These are phyloP conservation scores for Chondrosia reniformis DNA, from an alignment of 37 sponge, comb jelly and placozoan genomes.

Conservation along the genomic window DNA sequence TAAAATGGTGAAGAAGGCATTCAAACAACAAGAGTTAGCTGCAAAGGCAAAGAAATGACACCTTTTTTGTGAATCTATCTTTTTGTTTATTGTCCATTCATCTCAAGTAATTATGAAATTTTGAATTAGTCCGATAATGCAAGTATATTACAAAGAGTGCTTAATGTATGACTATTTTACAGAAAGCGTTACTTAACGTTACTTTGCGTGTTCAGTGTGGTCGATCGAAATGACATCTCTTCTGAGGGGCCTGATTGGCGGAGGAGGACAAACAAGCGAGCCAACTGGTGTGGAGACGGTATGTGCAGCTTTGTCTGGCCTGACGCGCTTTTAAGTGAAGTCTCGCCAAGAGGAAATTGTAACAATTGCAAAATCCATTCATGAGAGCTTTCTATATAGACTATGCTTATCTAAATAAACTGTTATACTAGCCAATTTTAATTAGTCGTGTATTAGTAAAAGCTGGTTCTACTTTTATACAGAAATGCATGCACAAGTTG, in stretches of 20 bases:
- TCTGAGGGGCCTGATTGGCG: conserved; percentile 16
- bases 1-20: conserved; percentile 83
- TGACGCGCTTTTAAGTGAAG: neutral
- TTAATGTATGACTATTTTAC: neutral
- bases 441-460: no score
- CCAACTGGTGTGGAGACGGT: conserved; percentile 43
- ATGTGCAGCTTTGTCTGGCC: neutral
- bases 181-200: neutral
- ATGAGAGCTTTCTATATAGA: no score
- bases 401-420: no score
- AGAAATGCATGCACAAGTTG: no score
- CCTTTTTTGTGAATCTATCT: neutral
- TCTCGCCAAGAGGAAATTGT: neutral
- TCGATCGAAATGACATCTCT: conserved; percentile 1
- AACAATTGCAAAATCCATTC: no score
- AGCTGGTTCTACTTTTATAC: no score
- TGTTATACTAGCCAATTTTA: no score
- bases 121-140: no score
- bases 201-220: no score
- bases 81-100: neutral
- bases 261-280: conserved; percentile 6
- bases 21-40: conserved; percentile 35
- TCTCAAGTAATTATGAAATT: no score
- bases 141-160: no score
- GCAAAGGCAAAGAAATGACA: conserved; percentile 4